Base-by-base conservation (phyloP, 2,797 vertebrate species). In the Rhodeus uyekii region DNA sequence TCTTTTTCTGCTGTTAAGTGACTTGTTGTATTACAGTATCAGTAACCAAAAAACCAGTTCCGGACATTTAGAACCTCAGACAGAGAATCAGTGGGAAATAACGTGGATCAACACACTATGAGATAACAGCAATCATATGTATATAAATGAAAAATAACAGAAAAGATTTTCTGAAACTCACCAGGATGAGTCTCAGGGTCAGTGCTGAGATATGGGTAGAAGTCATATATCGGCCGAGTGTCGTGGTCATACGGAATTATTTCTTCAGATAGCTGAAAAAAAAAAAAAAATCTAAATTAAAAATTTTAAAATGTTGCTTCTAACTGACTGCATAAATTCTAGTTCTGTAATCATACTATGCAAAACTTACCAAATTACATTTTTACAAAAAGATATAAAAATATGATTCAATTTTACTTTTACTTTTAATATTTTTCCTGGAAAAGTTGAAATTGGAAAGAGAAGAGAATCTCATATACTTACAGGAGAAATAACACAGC, bases 401-500 rank as follows among this genome's bases (percentile, higher is more conserved):
- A n/a, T n/a, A n/a, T n/a, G n/a, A n/a, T n/a, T n/a, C 4, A 10
- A 55, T 55, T 55, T 2, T 27, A 29, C 36, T 39, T 39, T 19
- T 9, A 19, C 19, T 69, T 29, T 69, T 16, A 7, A 2, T 4
- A 27, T 5, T 32, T 22, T 19, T 18, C 6, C 29, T 50, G 34
- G 13, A 53, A 24, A 29, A 39, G 8, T 42, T 42, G 19, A 10
- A 42, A 53, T 27, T 22, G 16, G 50, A 58, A 60, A 60, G 24
- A 27, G n/a, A 55, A 58, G n/a, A 2, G n/a, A 58, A 58, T 24
- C 13, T 34, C 1, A 8, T 13, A 87, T 95, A 96, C 97, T 98
- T 91, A 99, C 97, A 92, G 96, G 90, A 88, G 96, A 90, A 91
- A 97, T 95, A 91, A 97, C 94, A 93, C 96, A 98, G 90, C 96